phyloP scores from a whole-genome alignment of 2,888 invertebrate genomes.

The Drosophila nigritarsus region DNA sequence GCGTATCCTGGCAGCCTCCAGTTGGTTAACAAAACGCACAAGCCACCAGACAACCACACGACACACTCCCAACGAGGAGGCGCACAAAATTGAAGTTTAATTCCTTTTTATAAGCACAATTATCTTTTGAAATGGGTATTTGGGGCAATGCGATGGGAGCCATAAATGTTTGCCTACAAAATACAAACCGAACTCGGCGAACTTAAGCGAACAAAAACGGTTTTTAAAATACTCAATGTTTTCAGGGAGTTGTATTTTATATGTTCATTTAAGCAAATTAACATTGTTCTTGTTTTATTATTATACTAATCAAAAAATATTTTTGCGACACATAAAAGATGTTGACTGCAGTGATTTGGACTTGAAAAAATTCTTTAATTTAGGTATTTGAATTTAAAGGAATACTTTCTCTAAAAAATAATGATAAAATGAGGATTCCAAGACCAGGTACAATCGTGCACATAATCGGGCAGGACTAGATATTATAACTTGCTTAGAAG shows the following conservation, averaged over 20 bases:
- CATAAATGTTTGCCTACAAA: conserved; percentile 11
- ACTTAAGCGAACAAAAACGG: not conserved
- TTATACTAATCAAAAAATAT: not conserved
- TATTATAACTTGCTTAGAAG: not conserved
- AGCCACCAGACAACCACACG: conserved; percentile 48
- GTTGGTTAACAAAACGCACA: conserved; percentile 8
- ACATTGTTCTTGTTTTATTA: not conserved
- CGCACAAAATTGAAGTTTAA: conserved; percentile 81
- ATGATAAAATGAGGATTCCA: too few species aligned
- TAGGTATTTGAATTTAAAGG: not conserved
- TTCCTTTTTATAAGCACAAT: conserved; percentile 82
- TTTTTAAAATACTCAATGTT: conserved; percentile 10
- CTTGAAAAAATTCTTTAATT: not conserved
- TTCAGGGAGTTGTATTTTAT: not conserved
- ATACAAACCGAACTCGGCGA: not conserved
- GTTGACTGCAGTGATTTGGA: not conserved
- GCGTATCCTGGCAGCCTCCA: conserved; percentile 14
- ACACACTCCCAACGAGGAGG: conserved; percentile 31
- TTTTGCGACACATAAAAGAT: not conserved
- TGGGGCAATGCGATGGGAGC: conserved; percentile 21
- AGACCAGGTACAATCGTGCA: too few species aligned
- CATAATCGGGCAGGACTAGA: not conserved
- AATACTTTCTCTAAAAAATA: not conserved
- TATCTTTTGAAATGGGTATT: conserved; percentile 48
- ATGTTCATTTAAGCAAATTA: not conserved